Evolutionary conservation across 30 jellyfish, hydroid and myxozoan species (phyloP), one percentile per base, ranked within the genome.

Genomic region (Haliclystus octoradiatus): DNA sequence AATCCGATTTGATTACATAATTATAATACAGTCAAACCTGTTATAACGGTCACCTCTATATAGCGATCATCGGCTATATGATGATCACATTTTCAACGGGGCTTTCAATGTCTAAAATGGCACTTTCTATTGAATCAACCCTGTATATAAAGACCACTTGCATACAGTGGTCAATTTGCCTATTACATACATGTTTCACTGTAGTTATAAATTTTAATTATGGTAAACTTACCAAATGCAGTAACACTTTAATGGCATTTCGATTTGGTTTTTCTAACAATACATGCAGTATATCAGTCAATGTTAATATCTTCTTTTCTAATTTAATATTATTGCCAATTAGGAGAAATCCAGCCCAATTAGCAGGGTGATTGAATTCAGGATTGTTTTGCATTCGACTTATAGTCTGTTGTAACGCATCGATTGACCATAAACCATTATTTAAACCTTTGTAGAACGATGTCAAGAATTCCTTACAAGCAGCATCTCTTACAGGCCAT

Each of bases 221-320:
- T n/a, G n/a, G n/a, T n/a, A n/a, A n/a, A 60, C 98, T 81, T 77
- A 81, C 98, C 83, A 89, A 68, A 66, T 89, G 98, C n/a, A 89
- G 91, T 33, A 89, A 68, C 7, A 89, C 95, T 70, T 89, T 89
- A 49, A 89, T 61, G 13, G 98, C 90, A 72, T 89, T 92, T 24
- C 98, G 83, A 72, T 81, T 89, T 34, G 98, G 98, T 34, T 80
- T 73, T 65, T 89, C 95, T 26, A 89, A 73, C 75, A 89, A 69
- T 53, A 68, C 62, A 31, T 81, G 79, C 29, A 89, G 81, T 0
- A 84, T 88, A 22, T 89, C 83, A 13, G 95, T 89, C 68, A 89
- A 72, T 33, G 94, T 75, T 0, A 73, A 76, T 60, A 80, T 76
- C 81, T 77, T 75, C 62, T 77, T 76, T 49, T 79, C 69, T 68